Evolutionary conservation across 1,140 invertebrate genomes (phyloP).

Genomic region (Bombus sylvicola): DNA sequence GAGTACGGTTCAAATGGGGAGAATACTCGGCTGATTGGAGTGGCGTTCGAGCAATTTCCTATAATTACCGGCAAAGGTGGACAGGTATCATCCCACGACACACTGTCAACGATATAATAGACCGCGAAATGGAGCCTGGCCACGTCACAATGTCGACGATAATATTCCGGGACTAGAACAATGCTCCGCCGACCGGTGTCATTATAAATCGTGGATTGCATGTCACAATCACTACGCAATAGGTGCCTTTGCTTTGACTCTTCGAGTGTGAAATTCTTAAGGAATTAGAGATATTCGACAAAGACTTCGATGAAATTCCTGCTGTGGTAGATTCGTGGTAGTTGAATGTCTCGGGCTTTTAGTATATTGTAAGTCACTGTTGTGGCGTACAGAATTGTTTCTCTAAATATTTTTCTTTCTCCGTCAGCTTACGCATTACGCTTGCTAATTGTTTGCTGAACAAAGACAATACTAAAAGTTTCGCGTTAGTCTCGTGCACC

Average conservation of each 20-base stretch:
- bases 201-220: constrained; percentile 21
- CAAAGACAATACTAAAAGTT: constrained; percentile 12
- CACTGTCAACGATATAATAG: constrained; percentile 63
- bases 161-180: constrained; percentile 21
- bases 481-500: too few species aligned
- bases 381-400: not conserved
- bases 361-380: too few species aligned
- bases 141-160: constrained; percentile 12
- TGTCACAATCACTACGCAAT: not conserved
- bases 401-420: not conserved
- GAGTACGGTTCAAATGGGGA: constrained; percentile 24
- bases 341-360: too few species aligned
- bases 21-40: constrained; percentile 75
- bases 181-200: not conserved
- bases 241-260: not conserved
- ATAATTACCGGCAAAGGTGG: constrained; percentile 71
- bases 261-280: not conserved
- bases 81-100: constrained; percentile 45
- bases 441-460: not conserved
- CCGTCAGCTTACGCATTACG: too few species aligned
- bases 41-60: constrained; percentile 75
- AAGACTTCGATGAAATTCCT: not conserved
- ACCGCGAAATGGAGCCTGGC: constrained; percentile 60
- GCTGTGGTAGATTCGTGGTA: too few species aligned
- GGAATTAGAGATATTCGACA: not conserved